Base-by-base conservation (phyloP, 1,140 invertebrate genomes). In the Chrysoperla carnea region DNA sequence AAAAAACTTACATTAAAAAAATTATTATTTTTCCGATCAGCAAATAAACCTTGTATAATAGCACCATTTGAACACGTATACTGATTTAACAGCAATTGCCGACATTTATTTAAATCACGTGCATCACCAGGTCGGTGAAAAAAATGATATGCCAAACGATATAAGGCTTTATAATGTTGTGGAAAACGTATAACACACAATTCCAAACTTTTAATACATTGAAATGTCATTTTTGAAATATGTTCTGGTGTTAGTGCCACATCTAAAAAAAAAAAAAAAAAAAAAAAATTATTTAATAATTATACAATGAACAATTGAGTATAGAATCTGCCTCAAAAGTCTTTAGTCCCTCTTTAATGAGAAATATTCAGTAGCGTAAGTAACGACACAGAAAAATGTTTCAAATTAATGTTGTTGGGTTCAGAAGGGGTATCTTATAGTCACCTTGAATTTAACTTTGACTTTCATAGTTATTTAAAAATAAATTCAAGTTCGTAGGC, bases 91-190 rank as follows among this genome's bases (percentile, higher is more conserved):
- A 89, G 68, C 8, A 87, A 61, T 49, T 84, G 76, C 50, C 76
- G 70, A 48, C 78, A 78, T 56, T 76, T 76, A 43, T 66, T 62
- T 27, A 77, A 67, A 57, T 84, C 72, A 56, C 74, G 78, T 36
- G 72, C 67, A 36, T 64, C 64, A 54, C 76, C 70, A 27, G 47
- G 65, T 15, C 81, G 84, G 44, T 81, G 70, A 54, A 81, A 84
- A 59, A 81, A 90, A 51, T 85, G 80, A 60, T 91, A 75, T 2
- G 85, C 80, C 27, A 95, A 59, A 46, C 89, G 71, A 60, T 92
- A 94, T 23, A 90, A 67, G 0, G 88, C 84, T 63, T 95, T 95
- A 59, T 93, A 94, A 64, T 96, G 89, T 50, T 86, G 82, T 0
- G 85, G 78, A 63, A 91, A 91, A 35, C 90, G 66, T 38, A 73